These are phyloP conservation scores for Phocides pigmalion DNA, from an alignment of 1,140 invertebrate genomes.

Conservation along the genomic window DNA sequence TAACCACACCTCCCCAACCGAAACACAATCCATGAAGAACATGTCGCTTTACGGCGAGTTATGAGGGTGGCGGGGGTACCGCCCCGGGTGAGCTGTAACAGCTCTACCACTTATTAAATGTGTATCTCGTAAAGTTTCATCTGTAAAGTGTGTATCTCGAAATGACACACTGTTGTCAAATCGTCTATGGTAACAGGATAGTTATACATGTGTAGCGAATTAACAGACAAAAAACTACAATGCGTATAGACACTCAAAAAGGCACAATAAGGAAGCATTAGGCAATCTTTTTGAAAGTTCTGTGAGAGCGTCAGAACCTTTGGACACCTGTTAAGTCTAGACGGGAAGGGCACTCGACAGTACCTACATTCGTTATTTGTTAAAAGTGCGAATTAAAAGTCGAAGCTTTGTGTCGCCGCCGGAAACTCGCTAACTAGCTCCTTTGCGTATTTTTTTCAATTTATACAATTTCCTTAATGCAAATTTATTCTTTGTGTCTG, in stretches of 20 bases:
- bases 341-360: conserved; percentile 45
- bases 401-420: conserved; percentile 5
- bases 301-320: conserved; percentile 37
- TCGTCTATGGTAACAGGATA: too few relatives aligned
- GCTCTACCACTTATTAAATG: too few relatives aligned
- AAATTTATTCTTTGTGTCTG: conserved; percentile 17
- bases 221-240: too few relatives aligned
- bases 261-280: conserved; percentile 30
- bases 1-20: too few relatives aligned
- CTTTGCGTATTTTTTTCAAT: conserved; percentile 10
- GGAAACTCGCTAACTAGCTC: conserved; percentile 24
- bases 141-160: too few relatives aligned
- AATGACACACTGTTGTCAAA: too few relatives aligned
- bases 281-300: conserved; percentile 34
- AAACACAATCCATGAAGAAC: too few relatives aligned
- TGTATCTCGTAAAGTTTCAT: too few relatives aligned
- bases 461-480: background rate
- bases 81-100: too few relatives aligned
- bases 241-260: conserved; percentile 14
- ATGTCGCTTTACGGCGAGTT: too few relatives aligned
- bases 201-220: too few relatives aligned
- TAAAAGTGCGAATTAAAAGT: conserved; percentile 37
- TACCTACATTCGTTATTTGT: conserved; percentile 43
- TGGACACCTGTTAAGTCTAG: conserved; percentile 64
- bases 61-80: too few relatives aligned